Evolutionary conservation across 2,888 invertebrate genomes (phyloP), one percentile per base, ranked within the genome.

Genomic region (Bembecia ichneumoniformis): DNA sequence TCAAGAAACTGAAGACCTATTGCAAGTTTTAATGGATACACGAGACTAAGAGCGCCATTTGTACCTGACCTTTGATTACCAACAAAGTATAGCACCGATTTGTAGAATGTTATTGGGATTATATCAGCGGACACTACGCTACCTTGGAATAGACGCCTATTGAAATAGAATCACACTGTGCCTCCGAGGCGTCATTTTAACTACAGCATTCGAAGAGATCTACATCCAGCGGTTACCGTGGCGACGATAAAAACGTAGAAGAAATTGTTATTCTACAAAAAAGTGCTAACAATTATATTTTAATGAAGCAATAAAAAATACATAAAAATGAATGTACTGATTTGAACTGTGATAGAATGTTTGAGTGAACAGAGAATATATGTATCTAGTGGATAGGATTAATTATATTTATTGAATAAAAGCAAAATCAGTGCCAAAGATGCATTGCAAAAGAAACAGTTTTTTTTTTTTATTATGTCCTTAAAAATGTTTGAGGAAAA

Each of bases 301-400:
- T 64, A 66, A 68, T 53, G 65, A 74, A 73, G 77, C 77, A 81
- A 72, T 59, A 62, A 68, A 76, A 80, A 83, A 74, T 16, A 54
- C 61, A 78, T 63, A 79, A 82, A 83, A 82, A 79, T 62, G 63
- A 60, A 75, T 67, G 72, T 62, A 66, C 70, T 63, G 71, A 69
- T 74, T 74, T 77, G 88, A 89, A 77, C 89, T 90, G 67, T 89
- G 89, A 71, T 89, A 89, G 50, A 62, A 70, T 68, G 70, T 74
- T 73, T 66, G 67, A 69, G 60, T 59, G 66, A 67, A 71, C 62
- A 63, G 64, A 64, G 70, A 71, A 61, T 66, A 65, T 71, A 64
- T 70, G 61, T 59, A 49, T 35, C 15, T 44, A 16, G 47, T 51
- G 50, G 28, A 28, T 28, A 28, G 9, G 7, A 74, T 75, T 74